phyloP scores from a whole-genome alignment of 2,888 invertebrate genomes.

The Tetragonula carbonaria region DNA sequence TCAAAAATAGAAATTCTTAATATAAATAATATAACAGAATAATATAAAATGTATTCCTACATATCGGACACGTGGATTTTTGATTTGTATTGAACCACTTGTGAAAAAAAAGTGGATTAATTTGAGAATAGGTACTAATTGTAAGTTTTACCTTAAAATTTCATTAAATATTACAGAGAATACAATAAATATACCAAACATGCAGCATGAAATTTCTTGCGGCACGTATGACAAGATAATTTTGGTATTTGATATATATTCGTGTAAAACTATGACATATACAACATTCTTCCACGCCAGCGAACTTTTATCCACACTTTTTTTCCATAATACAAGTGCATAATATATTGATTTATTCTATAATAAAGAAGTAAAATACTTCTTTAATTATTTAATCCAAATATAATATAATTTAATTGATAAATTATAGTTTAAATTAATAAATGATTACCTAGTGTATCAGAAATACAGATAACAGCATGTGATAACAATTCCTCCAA shows the following conservation, averaged over 20 bases:
- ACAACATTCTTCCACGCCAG: constrained; percentile 96
- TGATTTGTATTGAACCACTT: constrained; percentile 98
- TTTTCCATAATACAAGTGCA: constrained; percentile 94
- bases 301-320: constrained; percentile 94
- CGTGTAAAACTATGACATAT: constrained; percentile 96
- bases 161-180: background rate
- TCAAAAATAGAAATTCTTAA: constrained; percentile 15
- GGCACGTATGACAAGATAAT: constrained; percentile 94
- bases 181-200: constrained; percentile 91
- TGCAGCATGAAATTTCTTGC: constrained; percentile 96
- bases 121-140: background rate
- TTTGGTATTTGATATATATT: constrained; percentile 92
- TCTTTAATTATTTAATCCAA: background rate
- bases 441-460: constrained; percentile 90
- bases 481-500: constrained; percentile 89
- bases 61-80: constrained; percentile 97
- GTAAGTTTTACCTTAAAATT: background rate
- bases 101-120: constrained; percentile 85
- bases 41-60: constrained; percentile 90
- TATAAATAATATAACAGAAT: constrained; percentile 9
- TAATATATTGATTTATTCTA: constrained; percentile 96
- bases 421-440: background rate
- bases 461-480: constrained; percentile 92
- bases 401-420: background rate
- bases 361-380: constrained; percentile 58